Evolutionary conservation across 2,888 invertebrate genomes (phyloP), one percentile per base, ranked within the genome.

Genomic region (Diadromus collaris): DNA sequence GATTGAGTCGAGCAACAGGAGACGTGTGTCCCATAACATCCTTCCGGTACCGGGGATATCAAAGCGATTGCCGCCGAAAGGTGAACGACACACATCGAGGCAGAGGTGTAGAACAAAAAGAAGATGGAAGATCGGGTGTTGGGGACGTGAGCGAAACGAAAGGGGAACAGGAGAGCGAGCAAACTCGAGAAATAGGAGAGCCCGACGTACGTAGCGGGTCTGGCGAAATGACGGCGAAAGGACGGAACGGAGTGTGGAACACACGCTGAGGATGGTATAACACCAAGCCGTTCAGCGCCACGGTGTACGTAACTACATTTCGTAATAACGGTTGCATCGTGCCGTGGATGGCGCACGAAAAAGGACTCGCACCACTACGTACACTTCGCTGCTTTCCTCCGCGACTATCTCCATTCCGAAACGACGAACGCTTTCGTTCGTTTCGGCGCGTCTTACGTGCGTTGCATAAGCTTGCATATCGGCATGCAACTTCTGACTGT

Each of bases 251-350:
- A 21, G 29, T 58, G 6, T 5, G 19, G 29, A 58, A 58, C 58
- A 41, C 73, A 6, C 54, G n/a, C 61, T 41, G 24, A 27, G 51
- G 29, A 76, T 56, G 67, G 63, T 72, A 65, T 51, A 68, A 67
- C 56, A 16, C 34, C 46, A 64, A 38, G 69, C 70, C 75, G 34
- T 67, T 77, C 71, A 71, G 75, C 77, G 61, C 38, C 48, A 54
- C 73, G 32, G 54, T 67, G 58, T 51, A 70, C 63, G 58, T 75
- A 80, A 80, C 80, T 78, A 75, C 77, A 78, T 78, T 80, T 75
- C 51, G 78, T 80, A 78, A 75, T 78, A 80, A 75, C 71, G 78
- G 65, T 48, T 54, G 54, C 68, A 56, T 72, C 75, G 75, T 78
- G 79, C 67, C 61, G 67, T 56, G 29, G 21, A 27, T 13, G 58